Evolutionary conservation across 2,113 vertebrate genomes (phyloP).

Genomic region (Halichoerus grypus): DNA sequence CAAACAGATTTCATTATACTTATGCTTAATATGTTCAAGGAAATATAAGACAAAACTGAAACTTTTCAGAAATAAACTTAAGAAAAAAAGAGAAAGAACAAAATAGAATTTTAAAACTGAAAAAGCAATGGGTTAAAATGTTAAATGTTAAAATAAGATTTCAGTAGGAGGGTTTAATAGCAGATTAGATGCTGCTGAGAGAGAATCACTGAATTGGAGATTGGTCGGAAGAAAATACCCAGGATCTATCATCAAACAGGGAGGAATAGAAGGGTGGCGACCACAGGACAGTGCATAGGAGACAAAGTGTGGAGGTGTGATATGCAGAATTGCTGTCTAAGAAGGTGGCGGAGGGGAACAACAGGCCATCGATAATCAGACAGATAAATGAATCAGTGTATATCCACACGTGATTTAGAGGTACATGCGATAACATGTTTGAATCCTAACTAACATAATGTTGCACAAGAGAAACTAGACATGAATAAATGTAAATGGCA

Average conservation of each 20-base stretch:
- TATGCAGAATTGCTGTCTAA: neutral
- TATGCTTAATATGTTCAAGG: neutral
- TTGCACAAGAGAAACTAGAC: neutral
- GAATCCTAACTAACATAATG: neutral
- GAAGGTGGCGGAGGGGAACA: neutral
- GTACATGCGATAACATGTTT: too few species aligned
- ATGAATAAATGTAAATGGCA: neutral
- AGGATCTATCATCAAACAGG: neutral
- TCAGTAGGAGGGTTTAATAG: neutral
- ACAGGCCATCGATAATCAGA: accelerated
- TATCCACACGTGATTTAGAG: neutral
- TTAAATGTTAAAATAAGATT: neutral
- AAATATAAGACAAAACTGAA: neutral
- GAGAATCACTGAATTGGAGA: neutral
- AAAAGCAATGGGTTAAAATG: neutral
- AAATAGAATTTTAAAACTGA: neutral
- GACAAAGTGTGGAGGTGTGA: too few species aligned
- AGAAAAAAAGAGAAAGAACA: neutral
- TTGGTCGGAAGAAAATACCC: neutral
- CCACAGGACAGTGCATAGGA: neutral
- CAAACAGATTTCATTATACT: neutral
- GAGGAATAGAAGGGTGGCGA: neutral
- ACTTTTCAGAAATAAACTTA: neutral
- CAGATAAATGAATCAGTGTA: neutral
- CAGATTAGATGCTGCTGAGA: neutral